A percentile compares a stretch with the other conserved stretches of the same genome.
phyloP scores from a whole-genome alignment of 2,888 invertebrate genomes.

The Embidobia sp. region DNA sequence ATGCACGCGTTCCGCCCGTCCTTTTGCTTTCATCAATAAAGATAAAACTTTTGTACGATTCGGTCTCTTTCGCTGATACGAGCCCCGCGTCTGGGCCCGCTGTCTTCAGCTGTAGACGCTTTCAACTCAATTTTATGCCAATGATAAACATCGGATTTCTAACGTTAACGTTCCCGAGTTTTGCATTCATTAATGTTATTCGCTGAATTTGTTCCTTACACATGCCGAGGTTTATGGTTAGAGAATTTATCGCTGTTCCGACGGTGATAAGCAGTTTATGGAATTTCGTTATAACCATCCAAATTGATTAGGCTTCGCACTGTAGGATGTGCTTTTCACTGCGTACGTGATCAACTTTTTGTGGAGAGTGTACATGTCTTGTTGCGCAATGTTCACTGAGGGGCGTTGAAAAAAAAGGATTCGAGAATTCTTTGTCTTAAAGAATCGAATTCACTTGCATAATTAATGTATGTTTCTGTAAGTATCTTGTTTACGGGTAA shows the following conservation, averaged over 20 bases:
- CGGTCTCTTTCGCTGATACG: not conserved
- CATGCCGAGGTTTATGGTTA: constrained; percentile 17
- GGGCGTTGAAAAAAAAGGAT: too few relatives aligned
- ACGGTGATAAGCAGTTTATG: too few relatives aligned
- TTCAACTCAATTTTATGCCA: constrained; percentile 38
- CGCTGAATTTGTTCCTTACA: constrained; percentile 9
- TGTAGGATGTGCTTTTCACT: too few relatives aligned
- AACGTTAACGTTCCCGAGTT: constrained; percentile 45
- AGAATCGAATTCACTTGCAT: too few relatives aligned
- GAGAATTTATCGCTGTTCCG: not conserved
- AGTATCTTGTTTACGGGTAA: too few relatives aligned
- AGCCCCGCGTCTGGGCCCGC: not conserved
- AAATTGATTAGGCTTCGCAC: too few relatives aligned
- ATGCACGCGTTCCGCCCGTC: constrained; percentile 32
- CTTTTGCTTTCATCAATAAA: constrained; percentile 57
- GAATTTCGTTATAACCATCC: too few relatives aligned
- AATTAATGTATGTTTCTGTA: too few relatives aligned
- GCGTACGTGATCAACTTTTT: too few relatives aligned
- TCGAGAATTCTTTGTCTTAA: too few relatives aligned
- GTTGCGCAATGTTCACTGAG: too few relatives aligned
- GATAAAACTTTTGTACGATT: constrained; percentile 53
- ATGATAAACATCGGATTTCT: constrained; percentile 48
- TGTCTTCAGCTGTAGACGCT: constrained; percentile 25
- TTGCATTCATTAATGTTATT: constrained; percentile 33
- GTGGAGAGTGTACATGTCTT: too few relatives aligned